These are phyloP conservation scores for Acanthornis magna DNA, from an alignment of 2,797 vertebrate genomes.

Conservation along the genomic window DNA sequence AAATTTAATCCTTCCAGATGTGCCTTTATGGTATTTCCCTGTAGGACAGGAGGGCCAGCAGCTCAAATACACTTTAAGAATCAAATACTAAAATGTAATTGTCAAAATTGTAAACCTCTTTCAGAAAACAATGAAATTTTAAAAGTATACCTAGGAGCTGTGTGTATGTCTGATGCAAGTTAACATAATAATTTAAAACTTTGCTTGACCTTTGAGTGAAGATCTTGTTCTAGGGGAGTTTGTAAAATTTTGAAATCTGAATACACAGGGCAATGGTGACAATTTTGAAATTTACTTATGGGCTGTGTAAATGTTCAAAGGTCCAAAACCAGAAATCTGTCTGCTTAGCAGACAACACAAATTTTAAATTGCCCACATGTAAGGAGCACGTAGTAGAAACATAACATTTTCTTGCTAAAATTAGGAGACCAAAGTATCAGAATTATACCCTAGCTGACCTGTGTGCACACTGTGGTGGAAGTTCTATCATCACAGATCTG, in stretches of 20 bases:
- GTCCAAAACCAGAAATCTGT: slow-evolving; percentile 9
- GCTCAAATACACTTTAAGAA: not conserved
- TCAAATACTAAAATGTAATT: not conserved
- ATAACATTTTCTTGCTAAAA: not conserved
- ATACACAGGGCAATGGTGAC: not conserved
- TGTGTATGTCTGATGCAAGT: not conserved
- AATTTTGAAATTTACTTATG: slow-evolving; percentile 65
- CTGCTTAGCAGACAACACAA: not conserved
- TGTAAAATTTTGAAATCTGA: slow-evolving; percentile 33
- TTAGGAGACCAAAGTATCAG: not conserved
- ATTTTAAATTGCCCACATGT: not conserved
- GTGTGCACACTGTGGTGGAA: not conserved
- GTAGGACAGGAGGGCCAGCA: not conserved
- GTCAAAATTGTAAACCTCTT: not conserved
- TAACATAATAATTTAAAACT: not conserved
- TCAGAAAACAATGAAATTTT: not conserved
- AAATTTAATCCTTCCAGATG: not conserved
- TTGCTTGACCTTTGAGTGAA: not conserved
- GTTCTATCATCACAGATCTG: rapidly evolving
- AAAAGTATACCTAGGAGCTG: not conserved
- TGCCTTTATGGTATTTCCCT: not conserved
- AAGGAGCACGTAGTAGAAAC: not conserved
- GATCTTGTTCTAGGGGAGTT: not conserved
- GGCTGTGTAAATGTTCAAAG: slow-evolving; percentile 63
- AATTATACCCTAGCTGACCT: not conserved